Percentiles rank a stretch among this genome's conserved stretches.
These are phyloP conservation scores for Cheilosia impressa DNA, from an alignment of 2,888 invertebrate genomes.

Conservation along the genomic window DNA sequence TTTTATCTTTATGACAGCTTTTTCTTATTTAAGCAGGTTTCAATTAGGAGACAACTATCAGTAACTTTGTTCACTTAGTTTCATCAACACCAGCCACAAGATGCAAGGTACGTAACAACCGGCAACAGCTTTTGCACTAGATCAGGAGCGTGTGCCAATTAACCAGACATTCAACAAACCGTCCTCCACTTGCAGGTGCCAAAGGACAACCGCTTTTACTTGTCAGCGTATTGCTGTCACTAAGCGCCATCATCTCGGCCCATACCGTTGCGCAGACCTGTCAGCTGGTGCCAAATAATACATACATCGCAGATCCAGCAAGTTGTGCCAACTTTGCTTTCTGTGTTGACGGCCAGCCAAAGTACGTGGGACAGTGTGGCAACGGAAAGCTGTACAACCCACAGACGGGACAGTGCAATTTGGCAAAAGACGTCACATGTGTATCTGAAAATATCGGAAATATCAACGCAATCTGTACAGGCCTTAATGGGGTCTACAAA, in stretches of 20 bases:
- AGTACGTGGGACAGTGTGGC: conserved; percentile 72
- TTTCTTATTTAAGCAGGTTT: no score
- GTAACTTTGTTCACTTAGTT: no score
- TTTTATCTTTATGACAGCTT: no score
- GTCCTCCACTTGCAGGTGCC: not conserved
- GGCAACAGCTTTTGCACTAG: no score
- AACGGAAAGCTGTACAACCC: conserved; percentile 70
- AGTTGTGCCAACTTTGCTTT: conserved; percentile 79
- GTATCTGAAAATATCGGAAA: conserved; percentile 27
- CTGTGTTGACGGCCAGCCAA: conserved; percentile 74
- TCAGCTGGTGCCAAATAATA: conserved; percentile 17
- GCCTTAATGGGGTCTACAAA: conserved; percentile 45
- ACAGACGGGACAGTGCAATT: conserved; percentile 64
- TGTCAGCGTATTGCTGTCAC: not conserved
- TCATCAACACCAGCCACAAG: no score
- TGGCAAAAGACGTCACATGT: conserved; percentile 70
- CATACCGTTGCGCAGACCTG: conserved; percentile 1
- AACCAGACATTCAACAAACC: not conserved
- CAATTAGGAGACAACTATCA: no score
- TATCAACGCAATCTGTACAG: conserved; percentile 69
- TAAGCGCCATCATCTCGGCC: not conserved
- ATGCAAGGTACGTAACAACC: no score
- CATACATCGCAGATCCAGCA: conserved; percentile 79
- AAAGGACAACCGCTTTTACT: not conserved
- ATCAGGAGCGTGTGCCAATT: no score